phyloP scores from a whole-genome alignment of 2,113 vertebrate genomes.

The Hirundichthys speculiger region DNA sequence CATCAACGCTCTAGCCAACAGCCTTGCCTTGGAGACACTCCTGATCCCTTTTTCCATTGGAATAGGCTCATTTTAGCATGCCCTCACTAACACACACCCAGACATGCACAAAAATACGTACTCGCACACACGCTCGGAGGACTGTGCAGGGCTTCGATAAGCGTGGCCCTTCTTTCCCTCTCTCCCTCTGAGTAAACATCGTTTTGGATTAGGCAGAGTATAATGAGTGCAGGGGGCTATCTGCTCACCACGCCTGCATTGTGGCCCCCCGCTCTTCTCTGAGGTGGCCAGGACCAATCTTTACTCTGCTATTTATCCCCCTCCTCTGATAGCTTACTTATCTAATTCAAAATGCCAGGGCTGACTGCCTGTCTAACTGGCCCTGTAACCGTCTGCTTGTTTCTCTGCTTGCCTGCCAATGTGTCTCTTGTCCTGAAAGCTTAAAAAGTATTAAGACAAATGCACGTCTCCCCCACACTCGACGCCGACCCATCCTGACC shows the following conservation, averaged over 20 bases:
- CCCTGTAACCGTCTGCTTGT: constrained; percentile 56
- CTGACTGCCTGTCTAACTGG: constrained; percentile 81
- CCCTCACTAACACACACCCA: constrained; percentile 36
- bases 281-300: constrained; percentile 90
- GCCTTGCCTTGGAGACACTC: constrained; percentile 74
- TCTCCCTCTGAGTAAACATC: constrained; percentile 80
- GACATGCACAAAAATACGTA: constrained; percentile 37
- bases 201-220: constrained; percentile 82
- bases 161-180: constrained; percentile 61
- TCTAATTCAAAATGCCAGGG: constrained; percentile 95
- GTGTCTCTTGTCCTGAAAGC: constrained; percentile 26
- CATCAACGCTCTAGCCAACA: constrained; percentile 78
- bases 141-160: constrained; percentile 75
- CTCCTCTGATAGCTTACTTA: constrained; percentile 95
- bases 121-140: constrained; percentile 56
- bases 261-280: constrained; percentile 88
- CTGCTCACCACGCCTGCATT: constrained; percentile 85
- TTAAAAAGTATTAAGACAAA: constrained; percentile 47
- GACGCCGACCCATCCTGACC: background rate
- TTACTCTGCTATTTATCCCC: constrained; percentile 96
- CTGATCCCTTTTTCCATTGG: constrained; percentile 78
- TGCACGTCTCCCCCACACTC: constrained; percentile 13
- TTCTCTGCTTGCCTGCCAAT: constrained; percentile 35
- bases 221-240: constrained; percentile 84
- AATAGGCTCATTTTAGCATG: constrained; percentile 76